Evolutionary conservation across 2,113 vertebrate species (phyloP), one percentile per base, ranked within the genome.

Genomic region (Heterocephalus glaber): DNA sequence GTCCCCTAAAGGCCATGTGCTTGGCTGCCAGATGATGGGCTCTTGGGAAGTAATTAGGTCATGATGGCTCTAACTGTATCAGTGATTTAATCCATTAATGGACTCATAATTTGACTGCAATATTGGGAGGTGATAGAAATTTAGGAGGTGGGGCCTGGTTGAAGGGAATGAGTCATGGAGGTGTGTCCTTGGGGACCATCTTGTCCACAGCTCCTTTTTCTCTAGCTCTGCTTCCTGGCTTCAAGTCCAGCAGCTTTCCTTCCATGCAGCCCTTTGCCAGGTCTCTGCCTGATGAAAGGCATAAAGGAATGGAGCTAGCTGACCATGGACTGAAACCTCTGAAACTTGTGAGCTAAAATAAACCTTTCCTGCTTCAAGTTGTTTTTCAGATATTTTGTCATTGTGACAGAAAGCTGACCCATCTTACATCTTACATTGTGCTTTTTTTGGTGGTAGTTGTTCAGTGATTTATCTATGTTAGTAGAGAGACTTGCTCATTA

Each of bases 401-500:
- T 20, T 26, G 70, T n/a, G 70, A 38, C 70, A 74, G 24, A 44
- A 47, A 28, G 41, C 70, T 44, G 22, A 72, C 38, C 22, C 56
- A 81, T 44, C 58, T 58, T 20, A 89, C 33, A 63, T 14, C 87
- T 84, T 87, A 30, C 22, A 86, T 85, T 81, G 54, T 92, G 54
- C 17, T 80, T 83, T 90, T 70, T 79, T 54, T 76, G 60, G 49
- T 94, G 60, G 68, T 70, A 12, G 63, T 54, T 68, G 22, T 77
- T 79, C n/a, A 93, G 5, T 44, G 44, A 49, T 81, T 35, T 70
- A 89, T 86, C 85, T 86, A 44, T 72, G n/a, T 63, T 61, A 89
- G 26, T 47, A 86, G 77, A 92, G 60, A 91, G 54, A 81, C 70
- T 86, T 90, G 38, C 44, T 90, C 33, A 63, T 95, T 74, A 95